These are phyloP conservation scores for Dufourea novaeangliae DNA, from an alignment of 1,140 invertebrate genomes.

Conservation along the genomic window DNA sequence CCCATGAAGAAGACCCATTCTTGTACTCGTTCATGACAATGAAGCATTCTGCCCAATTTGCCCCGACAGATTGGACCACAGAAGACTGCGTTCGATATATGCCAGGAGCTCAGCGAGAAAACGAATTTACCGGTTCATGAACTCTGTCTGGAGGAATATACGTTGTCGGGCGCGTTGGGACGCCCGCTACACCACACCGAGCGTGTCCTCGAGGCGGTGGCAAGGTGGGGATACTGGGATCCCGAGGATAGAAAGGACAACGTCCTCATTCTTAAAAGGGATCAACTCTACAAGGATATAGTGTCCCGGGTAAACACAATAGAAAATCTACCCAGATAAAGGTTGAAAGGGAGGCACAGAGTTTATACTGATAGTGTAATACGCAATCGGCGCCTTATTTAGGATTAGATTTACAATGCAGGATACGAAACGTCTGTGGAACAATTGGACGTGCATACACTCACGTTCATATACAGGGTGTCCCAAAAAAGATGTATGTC, in stretches of 20 bases:
- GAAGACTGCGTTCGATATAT: slow-evolving; percentile 89
- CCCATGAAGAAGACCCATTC: too few relatives aligned
- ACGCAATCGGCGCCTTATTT: too few relatives aligned
- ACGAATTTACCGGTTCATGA: slow-evolving; percentile 85
- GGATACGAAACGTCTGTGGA: too few relatives aligned
- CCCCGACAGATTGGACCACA: slow-evolving; percentile 86
- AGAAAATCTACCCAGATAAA: background rate
- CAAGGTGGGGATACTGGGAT: slow-evolving; percentile 93
- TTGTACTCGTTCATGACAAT: too few relatives aligned
- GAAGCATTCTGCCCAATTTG: too few relatives aligned
- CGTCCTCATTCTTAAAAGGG: slow-evolving; percentile 86
- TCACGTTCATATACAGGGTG: too few relatives aligned
- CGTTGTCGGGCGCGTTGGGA: slow-evolving; percentile 87
- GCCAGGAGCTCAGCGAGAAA: slow-evolving; percentile 85
- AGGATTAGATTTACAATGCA: too few relatives aligned
- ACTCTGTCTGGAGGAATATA: slow-evolving; percentile 88
- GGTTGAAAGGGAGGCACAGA: too few relatives aligned
- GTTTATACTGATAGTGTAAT: too few relatives aligned
- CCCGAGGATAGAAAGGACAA: slow-evolving; percentile 91
- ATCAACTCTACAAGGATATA: slow-evolving; percentile 82
- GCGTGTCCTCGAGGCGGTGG: slow-evolving; percentile 86
- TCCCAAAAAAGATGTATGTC: too few relatives aligned
- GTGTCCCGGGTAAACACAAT: slow-evolving; percentile 77
- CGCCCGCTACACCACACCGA: slow-evolving; percentile 91
- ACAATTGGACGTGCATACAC: too few relatives aligned